Evolutionary conservation across 2,797 vertebrate genomes (phyloP), one percentile per base, ranked within the genome.

Genomic region (Gymnothorax javanicus): DNA sequence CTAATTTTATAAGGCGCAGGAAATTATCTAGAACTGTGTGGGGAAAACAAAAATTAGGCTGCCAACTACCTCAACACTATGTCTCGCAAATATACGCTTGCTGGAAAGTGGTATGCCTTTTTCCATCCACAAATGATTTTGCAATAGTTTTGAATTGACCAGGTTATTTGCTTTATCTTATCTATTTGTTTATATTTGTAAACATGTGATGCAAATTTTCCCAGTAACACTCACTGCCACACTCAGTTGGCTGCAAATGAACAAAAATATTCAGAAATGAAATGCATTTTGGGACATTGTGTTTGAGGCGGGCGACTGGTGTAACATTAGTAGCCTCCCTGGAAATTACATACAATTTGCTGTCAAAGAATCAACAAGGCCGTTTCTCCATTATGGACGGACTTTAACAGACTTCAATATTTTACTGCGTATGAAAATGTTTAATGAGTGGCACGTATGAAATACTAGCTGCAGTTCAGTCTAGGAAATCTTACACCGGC

Each of bases 31-130:
- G 56, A 52, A 54, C 77, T n/a, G 77, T 54, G 77, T 56, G 20
- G 52, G 77, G 77, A 81, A 81, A 56, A 56, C 77, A 81, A 50
- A 56, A 81, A 81, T 81, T 54, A 54, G 77, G 56, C 77, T 81
- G 77, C n/a, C 56, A 81, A 81, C 20, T 15, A 20, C 77, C 27
- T 75, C 8, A 54, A 81, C 50, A 54, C 2, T 23, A 56, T 81
- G 23, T 56, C 17, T 56, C 7, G 23, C 20, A 56, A 56, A 81
- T 54, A 52, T 54, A 11, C 20, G 56, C 27, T 75, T 81, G 77
- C 20, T 81, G 52, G 56, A 56, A 5, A n/a, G 77, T 20, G 20
- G 43, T 43, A 17, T 50, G 12, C 64, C 25, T 4, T 20, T 23
- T 7, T 2, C 43, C 13, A 43, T 43, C 15, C 7, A 9, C 25